Evolutionary conservation across 92 coral and sea anemone genomes (phyloP).

Genomic region (Siderastrea siderea): DNA sequence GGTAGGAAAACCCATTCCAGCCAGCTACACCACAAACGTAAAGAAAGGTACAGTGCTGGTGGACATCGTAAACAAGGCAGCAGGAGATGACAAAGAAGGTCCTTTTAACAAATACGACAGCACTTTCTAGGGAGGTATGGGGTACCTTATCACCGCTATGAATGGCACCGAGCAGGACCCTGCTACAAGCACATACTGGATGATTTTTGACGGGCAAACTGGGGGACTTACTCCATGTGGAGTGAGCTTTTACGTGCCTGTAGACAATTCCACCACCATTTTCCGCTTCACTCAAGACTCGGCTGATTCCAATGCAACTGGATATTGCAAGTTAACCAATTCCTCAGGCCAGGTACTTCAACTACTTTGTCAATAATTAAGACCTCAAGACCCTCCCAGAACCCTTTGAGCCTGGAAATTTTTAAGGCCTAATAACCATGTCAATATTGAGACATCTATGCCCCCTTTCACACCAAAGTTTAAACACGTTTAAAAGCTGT

Average conservation of each 20-base stretch:
- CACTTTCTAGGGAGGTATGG: slow-evolving; percentile 1
- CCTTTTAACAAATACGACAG: slow-evolving; percentile 43
- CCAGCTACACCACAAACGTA: slow-evolving; percentile 27
- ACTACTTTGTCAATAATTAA: not conserved
- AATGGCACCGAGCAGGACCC: slow-evolving; percentile 5
- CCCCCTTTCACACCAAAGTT: no score
- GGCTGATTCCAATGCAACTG: not conserved
- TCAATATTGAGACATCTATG: no score
- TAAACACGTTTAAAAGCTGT: no score
- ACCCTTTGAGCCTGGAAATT: no score
- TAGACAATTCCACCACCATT: slow-evolving; percentile 14
- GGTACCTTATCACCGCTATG: slow-evolving; percentile 16
- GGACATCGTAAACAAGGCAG: slow-evolving; percentile 45
- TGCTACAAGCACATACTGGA: slow-evolving; percentile 9
- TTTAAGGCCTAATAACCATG: no score
- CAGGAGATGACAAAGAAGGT: slow-evolving; percentile 14
- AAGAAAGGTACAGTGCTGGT: slow-evolving; percentile 23
- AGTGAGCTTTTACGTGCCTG: slow-evolving; percentile 19
- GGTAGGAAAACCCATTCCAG: slow-evolving; percentile 14
- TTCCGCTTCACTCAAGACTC: not conserved
- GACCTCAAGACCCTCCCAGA: no score
- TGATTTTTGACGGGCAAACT: slow-evolving; percentile 6
- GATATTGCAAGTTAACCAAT: slow-evolving; percentile 5
- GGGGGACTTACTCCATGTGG: slow-evolving; percentile 27
- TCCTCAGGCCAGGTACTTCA: slow-evolving; percentile 7